Base-by-base conservation (phyloP, 2,113 vertebrate genomes). In the Muntiacus muntjak region DNA sequence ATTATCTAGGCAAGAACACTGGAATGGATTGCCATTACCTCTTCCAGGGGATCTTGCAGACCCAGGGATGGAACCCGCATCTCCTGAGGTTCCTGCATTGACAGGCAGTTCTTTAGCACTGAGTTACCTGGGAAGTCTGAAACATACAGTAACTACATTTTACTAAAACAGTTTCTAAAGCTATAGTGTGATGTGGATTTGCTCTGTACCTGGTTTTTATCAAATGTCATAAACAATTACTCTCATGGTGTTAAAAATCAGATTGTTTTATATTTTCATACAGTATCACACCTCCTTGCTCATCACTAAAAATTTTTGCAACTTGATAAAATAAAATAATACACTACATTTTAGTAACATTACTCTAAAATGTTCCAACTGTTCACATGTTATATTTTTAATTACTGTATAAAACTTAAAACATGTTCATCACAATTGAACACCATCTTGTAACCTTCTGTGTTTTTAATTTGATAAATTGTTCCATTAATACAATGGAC, bases 381-480 rank as follows among this genome's bases (percentile, higher is more conserved):
- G 5, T 93, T 97, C 58, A 86, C 1, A 82, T 12, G 91, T 92
- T 82, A 54, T 91, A 79, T 92, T 90, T 97, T 97, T 60, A 91
- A 88, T 85, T 87, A 4, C 71, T 57, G 67, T 87, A 58, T 62
- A 95, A 92, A 95, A 97, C 92, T 84, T 1, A n/a, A 97, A 96
- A 52, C 3, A 93, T 96, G 4, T 95, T 97, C 64, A 92, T 97
- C 98, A 40, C 16, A 97, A 98, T 96, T 98, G 36, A 79, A 93
- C 50, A 85, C 90, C 96, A 81, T 97, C 33, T 95, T 93, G 30
- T 87, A 94, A 98, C 95, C 89, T 71, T 97, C 97, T 98, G 87
- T 95, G 83, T 95, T 96, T 64, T n/a, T 95, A 92, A 97, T 98
- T 98, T 98, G 96, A 93, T 94, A 89, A 97, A 97, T 74, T 36